Base-by-base conservation (phyloP, 2,888 invertebrate genomes). In the Caenorhabditis sp. region DNA sequence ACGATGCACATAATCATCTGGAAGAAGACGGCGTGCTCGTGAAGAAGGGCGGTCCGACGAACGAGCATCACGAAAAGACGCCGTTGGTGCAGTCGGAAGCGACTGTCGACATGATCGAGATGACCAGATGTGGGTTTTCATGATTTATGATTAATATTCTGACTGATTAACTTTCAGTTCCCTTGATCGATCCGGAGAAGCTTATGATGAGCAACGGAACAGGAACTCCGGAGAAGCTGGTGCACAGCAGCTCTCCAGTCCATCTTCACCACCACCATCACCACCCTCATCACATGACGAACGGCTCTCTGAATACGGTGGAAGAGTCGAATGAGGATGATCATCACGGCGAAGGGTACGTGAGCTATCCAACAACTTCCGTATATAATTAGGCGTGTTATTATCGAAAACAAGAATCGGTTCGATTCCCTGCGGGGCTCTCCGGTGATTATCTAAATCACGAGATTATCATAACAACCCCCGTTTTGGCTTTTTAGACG, bases 11-110 rank as follows among this genome's bases (percentile, higher is more conserved):
- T n/a, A 48, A 63, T 6, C 63, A 58, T 8, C 66, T 50, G 22
- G 52, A 15, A 4, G 59, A 63, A 8, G 65, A 56, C n/a, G 63
- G n/a, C n/a, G n/a, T n/a, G n/a, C n/a, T 43, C 17, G 27, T 27
- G 26, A 52, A 59, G 7, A 65, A 53, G 7, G 15, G 9, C 22
- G 39, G 3, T 24, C 1, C 37, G 13, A 9, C 20, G 24, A 1
- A n/a, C 24, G 2, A 39, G 13, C 30, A 71, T 45, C 53, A 56
- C n/a, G 76, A 77, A 15, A 71, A 55, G 55, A 77, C 53, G 43
- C 76, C 76, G 9, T 15, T 77, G 8, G 76, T 77, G 2, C n/a
- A 55, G 17, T 71, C 71, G 11, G 65, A 56, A 17, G 72, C 56
- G 27, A 48, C 50, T 2, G 48, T 63, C 15, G 63, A 72, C 48